Evolutionary conservation across 37 sponge, comb jelly and placozoan species (phyloP).

Genomic region (Diacarnus erythraeanus): DNA sequence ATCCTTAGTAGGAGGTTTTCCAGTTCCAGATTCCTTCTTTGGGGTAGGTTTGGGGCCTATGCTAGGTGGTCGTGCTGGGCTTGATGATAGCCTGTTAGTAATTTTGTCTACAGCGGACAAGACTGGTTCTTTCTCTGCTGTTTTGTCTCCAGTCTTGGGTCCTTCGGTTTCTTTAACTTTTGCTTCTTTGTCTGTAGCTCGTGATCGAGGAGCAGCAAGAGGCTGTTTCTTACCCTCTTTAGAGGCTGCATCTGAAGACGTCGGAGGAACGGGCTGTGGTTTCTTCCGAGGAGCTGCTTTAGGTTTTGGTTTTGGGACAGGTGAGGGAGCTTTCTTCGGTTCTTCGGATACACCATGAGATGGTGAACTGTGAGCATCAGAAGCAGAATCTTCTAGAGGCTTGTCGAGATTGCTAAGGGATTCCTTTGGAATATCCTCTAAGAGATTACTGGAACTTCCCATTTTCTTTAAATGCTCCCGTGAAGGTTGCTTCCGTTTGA

Average conservation of each 20-base stretch:
- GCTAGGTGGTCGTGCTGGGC: background rate
- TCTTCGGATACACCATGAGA: background rate
- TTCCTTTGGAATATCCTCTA: constrained; percentile 19
- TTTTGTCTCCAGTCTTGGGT: background rate
- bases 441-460: constrained; percentile 6
- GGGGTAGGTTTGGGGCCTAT: constrained; percentile 19
- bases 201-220: background rate
- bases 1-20: constrained; percentile 3
- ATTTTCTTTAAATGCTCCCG: constrained; percentile 24
- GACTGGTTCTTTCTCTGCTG: background rate
- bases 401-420: background rate
- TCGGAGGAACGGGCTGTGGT: background rate
- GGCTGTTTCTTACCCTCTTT: background rate
- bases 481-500: constrained; percentile 40
- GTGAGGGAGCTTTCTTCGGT: background rate
- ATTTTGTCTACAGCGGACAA: background rate
- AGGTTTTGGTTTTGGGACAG: constrained; percentile 6
- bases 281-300: constrained; percentile 8
- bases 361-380: background rate
- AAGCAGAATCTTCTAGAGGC: background rate
- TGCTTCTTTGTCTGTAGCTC: background rate
- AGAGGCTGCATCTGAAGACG: background rate
- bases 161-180: background rate
- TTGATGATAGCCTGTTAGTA: background rate
- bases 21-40: background rate